Conservation (phyloP, 2,113 vertebrate species). For the Brachypodius melanocephalos region DNA sequence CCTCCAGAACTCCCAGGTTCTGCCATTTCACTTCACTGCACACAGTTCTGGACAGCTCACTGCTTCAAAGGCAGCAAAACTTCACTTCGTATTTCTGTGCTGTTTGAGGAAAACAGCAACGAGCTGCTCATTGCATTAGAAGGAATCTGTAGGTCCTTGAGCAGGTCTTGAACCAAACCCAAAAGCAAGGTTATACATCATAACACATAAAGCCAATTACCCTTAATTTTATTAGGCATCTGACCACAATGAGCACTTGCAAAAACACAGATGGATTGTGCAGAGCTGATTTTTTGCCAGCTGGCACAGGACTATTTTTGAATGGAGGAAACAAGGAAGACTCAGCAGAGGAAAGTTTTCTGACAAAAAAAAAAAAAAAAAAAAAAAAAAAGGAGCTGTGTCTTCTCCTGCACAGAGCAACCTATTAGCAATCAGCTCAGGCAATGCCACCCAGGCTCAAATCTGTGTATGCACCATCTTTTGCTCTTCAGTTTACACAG, state of each 20-base stretch:
- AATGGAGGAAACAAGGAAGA: background rate
- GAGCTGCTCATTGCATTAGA: background rate
- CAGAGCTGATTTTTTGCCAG: background rate
- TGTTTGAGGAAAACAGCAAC: background rate
- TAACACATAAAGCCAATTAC: slow-evolving; percentile 19
- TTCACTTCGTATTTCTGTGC: background rate
- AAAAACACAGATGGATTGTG: slow-evolving; percentile 31
- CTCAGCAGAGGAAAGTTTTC: background rate
- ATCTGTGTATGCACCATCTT: background rate
- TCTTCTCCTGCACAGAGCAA: background rate
- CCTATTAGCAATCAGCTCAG: background rate
- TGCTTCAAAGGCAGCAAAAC: background rate
- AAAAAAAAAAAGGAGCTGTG: background rate
- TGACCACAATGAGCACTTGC: background rate
- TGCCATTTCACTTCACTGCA: background rate
- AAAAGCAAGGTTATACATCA: background rate
- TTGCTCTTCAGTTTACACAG: background rate
- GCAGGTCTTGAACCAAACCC: background rate
- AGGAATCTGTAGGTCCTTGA: background rate
- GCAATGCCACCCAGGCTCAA: background rate
- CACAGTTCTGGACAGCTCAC: background rate
- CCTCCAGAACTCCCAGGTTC: background rate
- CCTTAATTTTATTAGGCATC: slow-evolving; percentile 42
- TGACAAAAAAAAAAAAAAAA: background rate
- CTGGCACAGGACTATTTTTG: background rate